Evolutionary conservation across 92 coral and sea anemone species (phyloP).

Genomic region (Porites cylindrica): DNA sequence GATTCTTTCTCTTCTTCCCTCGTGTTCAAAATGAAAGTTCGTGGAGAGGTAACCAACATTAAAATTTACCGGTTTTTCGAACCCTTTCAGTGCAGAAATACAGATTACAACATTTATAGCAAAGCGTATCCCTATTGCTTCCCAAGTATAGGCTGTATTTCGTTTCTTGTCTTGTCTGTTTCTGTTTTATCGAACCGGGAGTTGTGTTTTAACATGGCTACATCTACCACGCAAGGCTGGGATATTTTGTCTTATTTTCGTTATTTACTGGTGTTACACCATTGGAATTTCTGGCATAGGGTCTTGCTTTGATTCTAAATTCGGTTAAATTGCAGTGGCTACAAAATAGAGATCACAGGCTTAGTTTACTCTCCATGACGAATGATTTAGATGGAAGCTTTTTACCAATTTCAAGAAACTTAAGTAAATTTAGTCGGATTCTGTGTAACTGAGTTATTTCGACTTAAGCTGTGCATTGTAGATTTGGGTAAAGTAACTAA

Average conservation of each 20-base stretch:
- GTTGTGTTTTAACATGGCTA: neutral
- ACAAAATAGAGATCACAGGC: too few species aligned
- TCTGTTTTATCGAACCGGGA: neutral
- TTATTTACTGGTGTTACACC: neutral
- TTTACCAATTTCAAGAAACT: too few species aligned
- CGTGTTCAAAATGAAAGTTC: constrained; percentile 97
- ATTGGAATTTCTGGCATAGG: too few species aligned
- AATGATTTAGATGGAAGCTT: too few species aligned
- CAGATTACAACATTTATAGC: neutral
- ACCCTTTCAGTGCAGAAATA: neutral
- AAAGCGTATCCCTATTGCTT: neutral
- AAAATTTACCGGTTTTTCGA: neutral
- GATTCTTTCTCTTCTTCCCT: constrained; percentile 90
- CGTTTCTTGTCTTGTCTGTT: neutral
- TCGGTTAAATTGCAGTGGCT: too few species aligned
- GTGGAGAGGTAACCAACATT: constrained; percentile 86
- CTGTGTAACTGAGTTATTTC: too few species aligned
- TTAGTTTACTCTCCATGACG: too few species aligned
- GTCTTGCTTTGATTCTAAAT: too few species aligned
- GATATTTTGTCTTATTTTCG: neutral
- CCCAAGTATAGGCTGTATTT: neutral
- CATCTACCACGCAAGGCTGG: neutral
- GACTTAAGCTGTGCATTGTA: too few species aligned
- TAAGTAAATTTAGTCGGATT: too few species aligned
- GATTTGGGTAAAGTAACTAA: too few species aligned